Base-by-base conservation (phyloP, 2,113 vertebrate genomes). In the Verasper variegatus region DNA sequence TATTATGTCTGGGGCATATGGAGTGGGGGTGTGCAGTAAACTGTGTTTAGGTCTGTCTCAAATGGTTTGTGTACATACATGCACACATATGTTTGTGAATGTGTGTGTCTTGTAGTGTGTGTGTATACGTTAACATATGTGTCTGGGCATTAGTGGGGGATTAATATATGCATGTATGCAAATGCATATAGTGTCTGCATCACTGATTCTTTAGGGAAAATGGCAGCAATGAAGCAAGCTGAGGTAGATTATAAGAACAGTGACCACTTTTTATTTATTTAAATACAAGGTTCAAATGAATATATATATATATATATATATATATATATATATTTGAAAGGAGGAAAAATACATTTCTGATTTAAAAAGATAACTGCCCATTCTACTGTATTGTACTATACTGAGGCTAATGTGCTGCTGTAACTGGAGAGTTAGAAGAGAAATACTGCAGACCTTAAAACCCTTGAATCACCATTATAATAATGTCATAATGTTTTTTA, bases 1-100 rank as follows among this genome's bases (percentile, higher is more conserved):
- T 94, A 90, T 88, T 91, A 82, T 88, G 87, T 93, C 90, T 86
- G 80, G 70, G 57, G 85, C 88, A 91, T 87, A 73, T 21, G 27
- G 90, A 83, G 89, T 92, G 47, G 14, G 80, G 76, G 83, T 76
- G 71, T 47, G 71, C 71, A 13, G 78, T 68, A 57, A 58, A 65
- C 70, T 74, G 69, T 80, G 68, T 81, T 80, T 81, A 76, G 81
- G 70, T 82, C 58, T 42, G 68, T 80, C 78, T 88, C 66, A 76
- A 76, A 84, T n/a, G 79, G 71, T 81, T 76, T 84, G 75, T 82
- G 55, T 81, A 76, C 71, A 75, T 80, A 68, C 47, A 86, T 72
- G 74, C 71, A 66, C 83, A 76, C 82, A 84, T 76, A 70, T 86
- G 88, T 86, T 65, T 81, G 54, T 68, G 66, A 60, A 61, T 72